Base-by-base conservation (phyloP, 1,140 invertebrate species). In the Drosophila kurseongensis region DNA sequence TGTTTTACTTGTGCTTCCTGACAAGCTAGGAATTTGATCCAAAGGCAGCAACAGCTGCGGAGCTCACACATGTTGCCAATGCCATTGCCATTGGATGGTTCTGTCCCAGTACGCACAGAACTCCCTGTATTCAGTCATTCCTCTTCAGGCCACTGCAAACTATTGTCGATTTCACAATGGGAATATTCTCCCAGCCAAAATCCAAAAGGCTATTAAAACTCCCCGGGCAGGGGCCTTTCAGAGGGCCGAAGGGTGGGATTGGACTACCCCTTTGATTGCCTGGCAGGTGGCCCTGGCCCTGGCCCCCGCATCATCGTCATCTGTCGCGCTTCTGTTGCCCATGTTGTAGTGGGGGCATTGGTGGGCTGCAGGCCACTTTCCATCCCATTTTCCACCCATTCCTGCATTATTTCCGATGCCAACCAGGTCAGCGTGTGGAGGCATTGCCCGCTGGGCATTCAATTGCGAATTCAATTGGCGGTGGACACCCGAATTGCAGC, bases 391-490 rank as follows among this genome's bases (percentile, higher is more conserved):
- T 35, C 32, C 57, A 27, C 7, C 36, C 36, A 68, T 38, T 45
- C 14, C 44, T n/a, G 58, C 16, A 35, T 41, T 69, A 55, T 50
- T 74, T 55, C 38, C 50, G 42, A 71, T 71, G 67, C 36, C 68
- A 74, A 75, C 58, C 57, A 74, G 72, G 66, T 48, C 50, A 66
- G 51, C 23, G 54, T 29, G 8, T 32, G 27, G 14, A 23, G 55
- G 54, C 62, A n/a, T 13, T 5, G 32, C 68, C 78, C 68, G 65
- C 54, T 72, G 80, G 80, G 65, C 61, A 65, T 82, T 76, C 55
- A 75, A 82, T 88, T 82, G 75, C 59, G 62, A 76, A 79, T 77
- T 76, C 83, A 83, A 86, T 88, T 79, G 82, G 51, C 69, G 56
- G 69, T 71, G 44, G 74, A 63, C 67, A 48, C 72, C 65, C 73